Evolutionary conservation across 2,113 vertebrate genomes (phyloP), one percentile per base, ranked within the genome.

Genomic region (Brevimyrus niger): DNA sequence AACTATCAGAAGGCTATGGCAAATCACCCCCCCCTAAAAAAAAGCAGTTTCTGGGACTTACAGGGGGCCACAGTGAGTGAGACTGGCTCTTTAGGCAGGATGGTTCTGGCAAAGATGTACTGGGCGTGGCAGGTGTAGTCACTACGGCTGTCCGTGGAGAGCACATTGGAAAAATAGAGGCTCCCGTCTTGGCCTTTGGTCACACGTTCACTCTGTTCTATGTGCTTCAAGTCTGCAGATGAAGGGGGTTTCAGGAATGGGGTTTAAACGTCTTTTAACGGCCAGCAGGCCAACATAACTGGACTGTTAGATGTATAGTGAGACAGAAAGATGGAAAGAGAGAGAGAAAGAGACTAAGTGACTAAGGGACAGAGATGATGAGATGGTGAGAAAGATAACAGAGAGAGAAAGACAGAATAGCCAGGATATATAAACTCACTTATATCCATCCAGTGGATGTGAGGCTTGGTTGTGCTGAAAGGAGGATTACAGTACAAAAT

Each of bases 101-200:
- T 96, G 42, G 96, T 97, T 48, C 96, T 94, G 86, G 97, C 96
- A 0, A 90, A 93, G 0, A 89, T 17, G 85, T 97, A 98, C 92
- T 97, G 96, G 0, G 96, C 97, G 0, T 97, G 92, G 92, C 98
- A 99, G 92, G 95, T 96, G 93, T 97, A 98, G 93, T 98, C 97
- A 0, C 95, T 91, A 89, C 94, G 95, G 89, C 94, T 96, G 94
- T 98, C 97, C 0, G 2, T 91, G 31, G 4, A 87, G 9, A 93
- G 7, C 0, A 97, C 93, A 0, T 99, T 97, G 19, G 98, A 93
- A 3, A 98, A 97, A 92, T 97, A 98, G 15, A 99, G 94, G 90
- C 96, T 96, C 23, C 97, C 97, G 0, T 98, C 95, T 89, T 96
- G 95, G 23, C 97, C 96, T 61, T 95, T 94, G 15, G 93, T 95